Percentiles rank a stretch among this genome's conserved stretches.
Conservation (phyloP, 2,113 vertebrate genomes). For the Dunckerocampus dactyliophorus region DNA sequence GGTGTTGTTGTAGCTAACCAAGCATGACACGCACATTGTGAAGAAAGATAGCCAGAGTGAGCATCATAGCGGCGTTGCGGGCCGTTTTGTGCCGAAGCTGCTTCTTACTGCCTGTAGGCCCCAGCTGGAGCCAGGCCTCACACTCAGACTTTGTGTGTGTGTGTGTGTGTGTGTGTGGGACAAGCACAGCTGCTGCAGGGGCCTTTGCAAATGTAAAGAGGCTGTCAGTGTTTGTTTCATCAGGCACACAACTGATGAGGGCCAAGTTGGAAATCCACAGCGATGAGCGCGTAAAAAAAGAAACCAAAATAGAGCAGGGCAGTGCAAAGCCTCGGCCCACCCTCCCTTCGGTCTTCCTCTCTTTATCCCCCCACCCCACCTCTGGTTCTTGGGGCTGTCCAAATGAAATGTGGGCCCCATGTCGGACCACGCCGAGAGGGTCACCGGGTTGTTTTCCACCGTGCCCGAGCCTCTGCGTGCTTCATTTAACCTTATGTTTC, state of each 20-base stretch:
- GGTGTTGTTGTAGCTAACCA: slow-evolving; percentile 60
- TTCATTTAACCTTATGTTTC: slow-evolving; percentile 76
- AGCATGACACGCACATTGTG: slow-evolving; percentile 63
- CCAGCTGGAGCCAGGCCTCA: slow-evolving; percentile 90
- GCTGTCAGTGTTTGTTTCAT: slow-evolving; percentile 99
- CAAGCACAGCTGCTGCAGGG: slow-evolving; percentile 98
- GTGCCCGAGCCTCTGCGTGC: slow-evolving; percentile 58
- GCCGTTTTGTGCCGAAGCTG: slow-evolving; percentile 85
- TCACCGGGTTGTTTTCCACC: slow-evolving; percentile 54
- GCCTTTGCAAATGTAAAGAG: slow-evolving; percentile 99
- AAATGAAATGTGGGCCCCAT: slow-evolving; percentile 75
- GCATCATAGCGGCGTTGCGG: slow-evolving; percentile 68
- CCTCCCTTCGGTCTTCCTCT: slow-evolving; percentile 47
- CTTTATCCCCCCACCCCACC: slow-evolving; percentile 40
- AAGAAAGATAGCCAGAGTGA: slow-evolving; percentile 78
- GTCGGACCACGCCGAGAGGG: slow-evolving; percentile 61
- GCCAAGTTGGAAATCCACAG: slow-evolving; percentile 92
- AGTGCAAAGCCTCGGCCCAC: slow-evolving; percentile 70
- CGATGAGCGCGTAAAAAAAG: slow-evolving; percentile 67
- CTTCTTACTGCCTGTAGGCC: slow-evolving; percentile 89
- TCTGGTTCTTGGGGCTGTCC: slow-evolving; percentile 78
- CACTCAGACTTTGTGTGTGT: slow-evolving; percentile 77
- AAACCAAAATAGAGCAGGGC: slow-evolving; percentile 77
- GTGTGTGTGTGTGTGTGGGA: slow-evolving; percentile 77
- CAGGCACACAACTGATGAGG: slow-evolving; percentile 94